Conservation (phyloP, 2,888 invertebrate species). For the Trichopoda pennipes region DNA sequence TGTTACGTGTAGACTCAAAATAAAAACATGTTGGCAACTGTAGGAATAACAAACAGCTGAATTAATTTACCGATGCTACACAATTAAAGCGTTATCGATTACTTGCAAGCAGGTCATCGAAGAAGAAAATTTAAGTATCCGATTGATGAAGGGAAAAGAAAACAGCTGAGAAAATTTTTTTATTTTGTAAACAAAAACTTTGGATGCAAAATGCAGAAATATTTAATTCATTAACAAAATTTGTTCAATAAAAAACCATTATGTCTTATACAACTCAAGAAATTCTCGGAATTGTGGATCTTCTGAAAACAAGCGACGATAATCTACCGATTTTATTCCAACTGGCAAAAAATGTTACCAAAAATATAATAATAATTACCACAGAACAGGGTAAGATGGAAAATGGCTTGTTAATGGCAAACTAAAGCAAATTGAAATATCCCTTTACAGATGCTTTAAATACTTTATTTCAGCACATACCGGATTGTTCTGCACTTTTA, state of each 20-base stretch:
- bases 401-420: background rate
- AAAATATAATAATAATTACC: constrained; percentile 73
- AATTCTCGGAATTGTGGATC: constrained; percentile 73
- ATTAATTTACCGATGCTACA: background rate
- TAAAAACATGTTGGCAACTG: constrained; percentile 20
- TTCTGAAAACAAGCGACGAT: constrained; percentile 71
- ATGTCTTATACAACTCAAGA: constrained; percentile 75
- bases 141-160: background rate
- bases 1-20: background rate
- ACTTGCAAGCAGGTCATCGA: constrained; percentile 1
- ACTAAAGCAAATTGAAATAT: background rate
- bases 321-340: constrained; percentile 73
- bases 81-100: constrained; percentile 1
- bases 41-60: constrained; percentile 5
- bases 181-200: constrained; percentile 42
- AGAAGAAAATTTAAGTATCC: background rate
- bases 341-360: constrained; percentile 75
- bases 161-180: constrained; percentile 45
- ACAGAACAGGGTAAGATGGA: constrained; percentile 72
- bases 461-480: constrained; percentile 82
- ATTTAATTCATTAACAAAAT: background rate
- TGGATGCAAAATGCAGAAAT: constrained; percentile 1
- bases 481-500: constrained; percentile 81
- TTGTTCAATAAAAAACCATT: constrained; percentile 3
- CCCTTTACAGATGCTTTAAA: constrained; percentile 82